Evolutionary conservation across 2,888 invertebrate genomes (phyloP).

Genomic region (Crocallis elinguaria): DNA sequence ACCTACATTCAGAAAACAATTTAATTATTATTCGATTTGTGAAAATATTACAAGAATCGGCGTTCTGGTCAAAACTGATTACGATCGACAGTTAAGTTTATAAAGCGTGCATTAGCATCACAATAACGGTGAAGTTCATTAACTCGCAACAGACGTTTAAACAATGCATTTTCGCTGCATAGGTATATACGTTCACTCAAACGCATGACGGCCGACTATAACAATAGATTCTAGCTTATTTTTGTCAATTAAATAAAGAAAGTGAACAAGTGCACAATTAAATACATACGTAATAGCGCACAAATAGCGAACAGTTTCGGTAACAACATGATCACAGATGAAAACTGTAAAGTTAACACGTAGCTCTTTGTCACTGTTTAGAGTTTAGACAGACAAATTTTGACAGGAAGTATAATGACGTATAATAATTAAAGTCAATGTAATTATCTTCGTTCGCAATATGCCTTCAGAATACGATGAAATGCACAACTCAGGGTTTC

Average conservation of each 20-base stretch:
- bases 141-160: constrained; percentile 48
- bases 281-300: not conserved
- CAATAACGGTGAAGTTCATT: constrained; percentile 46
- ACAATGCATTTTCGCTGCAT: constrained; percentile 47
- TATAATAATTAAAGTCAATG: no score
- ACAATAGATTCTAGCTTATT: constrained; percentile 8
- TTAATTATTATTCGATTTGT: no score
- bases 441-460: no score
- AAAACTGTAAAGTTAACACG: no score
- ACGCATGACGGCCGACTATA: constrained; percentile 19
- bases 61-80: not conserved
- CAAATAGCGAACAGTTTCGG: not conserved
- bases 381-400: no score
- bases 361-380: no score
- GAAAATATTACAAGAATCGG: no score
- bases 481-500: no score
- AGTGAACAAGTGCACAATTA: not conserved
- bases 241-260: not conserved
- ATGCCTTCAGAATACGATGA: no score
- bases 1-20: no score
- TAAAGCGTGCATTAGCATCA: constrained; percentile 30
- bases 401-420: no score
- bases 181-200: constrained; percentile 39
- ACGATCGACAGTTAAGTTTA: not conserved
- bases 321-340: no score